These are phyloP conservation scores for Chrysolina haemoptera DNA, from an alignment of 2,888 invertebrate genomes.

Conservation along the genomic window DNA sequence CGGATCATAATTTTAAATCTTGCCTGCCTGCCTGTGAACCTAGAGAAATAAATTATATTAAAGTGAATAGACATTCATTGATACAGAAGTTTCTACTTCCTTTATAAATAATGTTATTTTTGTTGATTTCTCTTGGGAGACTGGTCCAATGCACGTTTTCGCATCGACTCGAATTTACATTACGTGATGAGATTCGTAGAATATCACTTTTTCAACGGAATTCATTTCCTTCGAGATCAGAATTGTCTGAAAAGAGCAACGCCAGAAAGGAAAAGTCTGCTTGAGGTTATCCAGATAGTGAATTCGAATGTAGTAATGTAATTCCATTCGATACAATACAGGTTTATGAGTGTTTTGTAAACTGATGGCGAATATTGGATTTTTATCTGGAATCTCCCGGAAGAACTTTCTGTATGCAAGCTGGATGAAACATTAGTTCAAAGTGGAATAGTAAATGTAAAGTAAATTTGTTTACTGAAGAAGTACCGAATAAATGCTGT, in stretches of 20 bases:
- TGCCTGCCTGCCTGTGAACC: too few species aligned
- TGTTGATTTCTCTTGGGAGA: slow-evolving; percentile 6
- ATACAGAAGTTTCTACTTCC: background rate
- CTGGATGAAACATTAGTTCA: background rate
- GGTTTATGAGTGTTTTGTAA: slow-evolving; percentile 8
- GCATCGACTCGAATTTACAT: background rate
- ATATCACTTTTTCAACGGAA: slow-evolving; percentile 6
- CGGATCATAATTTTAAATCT: too few species aligned
- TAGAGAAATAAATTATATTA: background rate
- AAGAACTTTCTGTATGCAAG: background rate
- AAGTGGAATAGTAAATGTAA: slow-evolving; percentile 4
- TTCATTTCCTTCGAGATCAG: slow-evolving; percentile 5
- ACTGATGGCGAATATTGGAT: slow-evolving; percentile 12
- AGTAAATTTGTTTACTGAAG: background rate
- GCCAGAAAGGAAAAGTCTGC: background rate
- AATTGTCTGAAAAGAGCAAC: slow-evolving; percentile 3
- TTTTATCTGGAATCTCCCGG: slow-evolving; percentile 13
- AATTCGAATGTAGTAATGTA: slow-evolving; percentile 3
- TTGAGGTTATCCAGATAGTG: background rate
- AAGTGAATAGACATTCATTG: background rate
- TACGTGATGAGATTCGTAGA: slow-evolving; percentile 11
- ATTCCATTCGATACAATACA: slow-evolving; percentile 17
- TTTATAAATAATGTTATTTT: background rate
- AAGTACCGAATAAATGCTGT: background rate
- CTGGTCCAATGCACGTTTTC: background rate